A percentile compares a stretch with the other conserved stretches of the same genome.
These are phyloP conservation scores for Leptopilina boulardi DNA, from an alignment of 1,140 invertebrate genomes.

Conservation along the genomic window DNA sequence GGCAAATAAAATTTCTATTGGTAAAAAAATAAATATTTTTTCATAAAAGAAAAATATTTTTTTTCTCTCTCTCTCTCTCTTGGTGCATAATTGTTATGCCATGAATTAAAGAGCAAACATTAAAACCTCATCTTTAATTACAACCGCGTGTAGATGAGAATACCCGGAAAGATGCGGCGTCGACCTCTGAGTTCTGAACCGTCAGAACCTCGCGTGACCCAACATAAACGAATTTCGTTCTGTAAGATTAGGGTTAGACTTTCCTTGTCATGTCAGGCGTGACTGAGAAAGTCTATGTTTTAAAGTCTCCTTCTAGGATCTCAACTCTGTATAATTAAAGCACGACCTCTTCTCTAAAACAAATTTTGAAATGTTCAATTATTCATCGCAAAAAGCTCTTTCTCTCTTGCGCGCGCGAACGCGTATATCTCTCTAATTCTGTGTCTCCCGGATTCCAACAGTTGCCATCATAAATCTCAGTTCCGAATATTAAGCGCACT, in stretches of 20 bases:
- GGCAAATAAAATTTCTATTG: too few species aligned
- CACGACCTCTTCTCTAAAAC: slow-evolving; percentile 15
- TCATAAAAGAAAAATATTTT: too few species aligned
- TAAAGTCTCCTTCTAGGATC: slow-evolving; percentile 12
- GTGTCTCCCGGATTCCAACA: neutral
- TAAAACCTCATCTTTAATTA: slow-evolving; percentile 17
- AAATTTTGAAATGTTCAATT: slow-evolving; percentile 1
- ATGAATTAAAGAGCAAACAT: slow-evolving; percentile 12
- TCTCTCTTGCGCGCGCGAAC: too few species aligned
- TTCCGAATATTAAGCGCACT: neutral
- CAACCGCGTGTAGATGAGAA: neutral
- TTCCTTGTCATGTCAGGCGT: slow-evolving; percentile 14
- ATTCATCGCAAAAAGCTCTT: neutral
- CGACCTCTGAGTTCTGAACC: neutral
- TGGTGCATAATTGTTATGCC: too few species aligned
- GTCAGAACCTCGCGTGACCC: slow-evolving; percentile 5
- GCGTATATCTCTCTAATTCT: neutral
- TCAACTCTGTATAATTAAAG: slow-evolving; percentile 2
- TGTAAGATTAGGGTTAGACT: slow-evolving; percentile 16
- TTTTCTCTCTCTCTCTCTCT: too few species aligned
- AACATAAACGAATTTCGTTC: slow-evolving; percentile 19
- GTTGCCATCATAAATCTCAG: neutral
- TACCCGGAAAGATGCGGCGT: slow-evolving; percentile 2
- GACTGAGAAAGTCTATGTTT: slow-evolving; percentile 15
- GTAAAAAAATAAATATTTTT: too few species aligned